Evolutionary conservation across 2,113 vertebrate genomes (phyloP), one percentile per base, ranked within the genome.

Genomic region (Forbesichthys papilliferus): DNA sequence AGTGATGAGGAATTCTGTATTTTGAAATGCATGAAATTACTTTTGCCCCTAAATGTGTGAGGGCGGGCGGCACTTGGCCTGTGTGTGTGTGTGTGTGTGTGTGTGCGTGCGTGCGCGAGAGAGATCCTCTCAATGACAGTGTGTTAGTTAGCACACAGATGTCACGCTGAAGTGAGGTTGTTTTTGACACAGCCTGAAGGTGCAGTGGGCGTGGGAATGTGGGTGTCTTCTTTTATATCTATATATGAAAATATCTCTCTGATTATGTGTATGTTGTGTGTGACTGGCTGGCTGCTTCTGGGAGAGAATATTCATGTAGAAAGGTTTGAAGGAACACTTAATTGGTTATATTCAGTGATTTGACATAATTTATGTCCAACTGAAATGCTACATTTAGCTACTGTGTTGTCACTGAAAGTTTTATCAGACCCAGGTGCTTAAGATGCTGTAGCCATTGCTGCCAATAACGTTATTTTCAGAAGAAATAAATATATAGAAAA

Each of bases 171-270:
- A 63, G 46, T 48, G 16, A 48, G 14, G 61, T 10, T 58, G 7
- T 16, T 34, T 27, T 33, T 3, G 14, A 53, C 75, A 84, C 70
- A 76, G 89, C 87, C 84, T 72, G 84, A 73, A 84, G 87, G 83
- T 83, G 73, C 68, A 83, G 87, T 86, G 85, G 84, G 84, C 84
- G 83, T 80, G 78, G 73, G 71, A 61, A 73, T 70, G 89, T 90
- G 83, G 89, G 87, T 76, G 89, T 88, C 86, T 83, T 83, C 75
- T 89, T 87, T 88, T 79, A 80, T 84, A 78, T 80, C 74, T 68
- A 75, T 42, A 42, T 42, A 42, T 42, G 36, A 42, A 42, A 42
- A 42, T 42, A 42, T 42, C 74, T 68, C 70, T 71, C 46, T 77
- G 82, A 86, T 89, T 88, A 87, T 81, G 86, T 64, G 78, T 86